Conservation (phyloP, 1,140 invertebrate species). For the Aphaenogaster floridana region DNA sequence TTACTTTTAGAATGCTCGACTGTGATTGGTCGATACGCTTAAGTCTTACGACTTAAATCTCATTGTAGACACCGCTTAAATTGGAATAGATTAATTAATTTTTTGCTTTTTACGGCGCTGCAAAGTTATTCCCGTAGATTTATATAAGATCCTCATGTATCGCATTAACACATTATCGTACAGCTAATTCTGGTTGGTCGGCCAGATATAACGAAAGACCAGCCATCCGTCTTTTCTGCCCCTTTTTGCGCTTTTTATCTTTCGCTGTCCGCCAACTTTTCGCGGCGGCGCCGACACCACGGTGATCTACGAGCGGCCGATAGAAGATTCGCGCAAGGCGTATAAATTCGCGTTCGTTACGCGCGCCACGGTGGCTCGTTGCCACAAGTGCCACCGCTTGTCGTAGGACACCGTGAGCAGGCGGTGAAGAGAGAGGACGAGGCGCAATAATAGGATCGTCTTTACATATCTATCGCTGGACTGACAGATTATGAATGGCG, state of each 20-base stretch:
- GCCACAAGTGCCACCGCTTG: conserved; percentile 37
- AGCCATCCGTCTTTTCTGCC: conserved; percentile 23
- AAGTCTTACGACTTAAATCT: too few relatives aligned
- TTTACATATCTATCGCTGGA: conserved; percentile 66
- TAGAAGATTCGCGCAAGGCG: conserved; percentile 21
- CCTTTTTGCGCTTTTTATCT: conserved; percentile 32
- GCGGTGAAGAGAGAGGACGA: not conserved
- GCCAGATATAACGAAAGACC: not conserved
- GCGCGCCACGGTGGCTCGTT: conserved; percentile 34
- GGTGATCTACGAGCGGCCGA: conserved; percentile 44
- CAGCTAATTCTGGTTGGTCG: conserved; percentile 4
- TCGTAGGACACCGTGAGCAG: conserved; percentile 45
- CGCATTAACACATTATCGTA: not conserved
- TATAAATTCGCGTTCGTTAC: conserved; percentile 66
- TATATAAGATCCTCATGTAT: not conserved
- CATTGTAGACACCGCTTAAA: not conserved
- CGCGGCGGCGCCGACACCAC: not conserved
- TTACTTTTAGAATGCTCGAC: too few relatives aligned
- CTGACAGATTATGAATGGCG: conserved; percentile 67
- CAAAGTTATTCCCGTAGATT: not conserved
- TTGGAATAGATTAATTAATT: not conserved
- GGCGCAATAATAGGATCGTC: conserved; percentile 57
- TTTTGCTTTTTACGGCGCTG: not conserved
- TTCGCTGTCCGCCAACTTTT: conserved; percentile 20
- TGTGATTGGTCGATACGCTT: too few relatives aligned